A percentile compares a stretch with the other conserved stretches of the same genome.
Conservation (phyloP, 2,797 vertebrate species). For the Poliocrania exsul region DNA sequence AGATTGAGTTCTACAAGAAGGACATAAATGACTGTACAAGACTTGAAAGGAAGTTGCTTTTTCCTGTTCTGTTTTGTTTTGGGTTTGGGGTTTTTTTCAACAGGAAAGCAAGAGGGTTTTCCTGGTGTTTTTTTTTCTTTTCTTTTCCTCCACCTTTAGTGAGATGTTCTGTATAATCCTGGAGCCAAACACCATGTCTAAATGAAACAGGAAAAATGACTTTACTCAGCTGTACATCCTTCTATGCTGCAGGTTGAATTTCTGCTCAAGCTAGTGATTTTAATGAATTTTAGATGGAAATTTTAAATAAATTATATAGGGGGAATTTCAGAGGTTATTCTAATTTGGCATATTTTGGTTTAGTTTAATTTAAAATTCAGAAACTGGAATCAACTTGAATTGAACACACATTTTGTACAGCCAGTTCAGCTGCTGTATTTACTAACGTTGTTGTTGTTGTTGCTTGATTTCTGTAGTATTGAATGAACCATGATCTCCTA, state of each 20-base stretch:
- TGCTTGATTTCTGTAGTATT: not conserved
- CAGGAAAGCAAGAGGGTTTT: not conserved
- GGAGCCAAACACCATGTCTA: not conserved
- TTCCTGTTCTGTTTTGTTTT: not conserved
- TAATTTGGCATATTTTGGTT: constrained; percentile 49
- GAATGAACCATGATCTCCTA: not conserved
- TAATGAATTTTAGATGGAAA: constrained; percentile 60
- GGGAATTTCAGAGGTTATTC: constrained; percentile 41
- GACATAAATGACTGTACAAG: not conserved
- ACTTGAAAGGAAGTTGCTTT: not conserved
- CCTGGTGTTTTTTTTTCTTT: no score
- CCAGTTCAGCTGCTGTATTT: constrained; percentile 4
- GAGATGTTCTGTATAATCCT: not conserved
- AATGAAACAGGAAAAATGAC: constrained; percentile 19
- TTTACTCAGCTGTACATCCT: not conserved
- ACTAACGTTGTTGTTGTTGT: not conserved
- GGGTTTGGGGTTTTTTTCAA: not conserved
- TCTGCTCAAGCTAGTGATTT: constrained; percentile 30
- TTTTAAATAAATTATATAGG: constrained; percentile 56
- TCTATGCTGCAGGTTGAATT: not conserved
- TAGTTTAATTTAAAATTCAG: constrained; percentile 46
- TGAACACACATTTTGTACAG: constrained; percentile 20
- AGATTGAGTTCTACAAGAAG: not conserved
- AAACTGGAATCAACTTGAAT: not conserved
- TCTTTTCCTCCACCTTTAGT: not conserved